Evolutionary conservation across 2,888 invertebrate genomes (phyloP), one percentile per base, ranked within the genome.

Genomic region (Melitaea athalia): DNA sequence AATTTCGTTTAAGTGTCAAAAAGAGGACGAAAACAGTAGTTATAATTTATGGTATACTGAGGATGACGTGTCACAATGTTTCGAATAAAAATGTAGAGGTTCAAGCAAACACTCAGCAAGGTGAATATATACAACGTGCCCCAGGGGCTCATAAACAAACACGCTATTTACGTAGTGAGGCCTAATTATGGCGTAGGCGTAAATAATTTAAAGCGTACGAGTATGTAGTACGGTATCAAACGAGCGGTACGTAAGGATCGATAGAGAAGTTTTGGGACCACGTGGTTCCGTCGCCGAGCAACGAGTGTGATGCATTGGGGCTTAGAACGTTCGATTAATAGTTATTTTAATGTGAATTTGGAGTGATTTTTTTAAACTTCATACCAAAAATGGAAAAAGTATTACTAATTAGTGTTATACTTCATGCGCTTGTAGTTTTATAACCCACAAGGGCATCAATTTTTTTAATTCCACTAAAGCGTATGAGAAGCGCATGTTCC

Each of bases 131-230:
- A 63, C 57, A 71, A 64, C 7, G 47, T 47, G 8, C 60, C 72
- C 64, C 72, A 65, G 60, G 75, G 74, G 72, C 68, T 67, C 68
- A 62, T 70, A 66, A 55, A 42, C 57, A 69, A 73, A 75, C 70
- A 73, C 73, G 67, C 70, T 74, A 72, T 75, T 75, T 74, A 74
- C 69, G 67, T 73, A 67, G 69, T 66, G 77, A 83, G 81, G 80
- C 83, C 84, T 85, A 85, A 84, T 84, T 86, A 79, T 74, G 78
- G 75, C 70, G 73, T 74, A 74, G 76, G 76, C 78, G 78, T 84
- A 67, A 83, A 86, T 86, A 85, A 88, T 84, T 85, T 77, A 80
- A 74, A 74, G 24, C 53, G 71, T 69, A 68, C 47, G 68, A 65
- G 64, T 53, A 69, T 63, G 69, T 68, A 62, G 62, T 11, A 17